A percentile compares a stretch with the other conserved stretches of the same genome.
Conservation (phyloP, 2,113 vertebrate species). For the Spilogale gracilis region DNA sequence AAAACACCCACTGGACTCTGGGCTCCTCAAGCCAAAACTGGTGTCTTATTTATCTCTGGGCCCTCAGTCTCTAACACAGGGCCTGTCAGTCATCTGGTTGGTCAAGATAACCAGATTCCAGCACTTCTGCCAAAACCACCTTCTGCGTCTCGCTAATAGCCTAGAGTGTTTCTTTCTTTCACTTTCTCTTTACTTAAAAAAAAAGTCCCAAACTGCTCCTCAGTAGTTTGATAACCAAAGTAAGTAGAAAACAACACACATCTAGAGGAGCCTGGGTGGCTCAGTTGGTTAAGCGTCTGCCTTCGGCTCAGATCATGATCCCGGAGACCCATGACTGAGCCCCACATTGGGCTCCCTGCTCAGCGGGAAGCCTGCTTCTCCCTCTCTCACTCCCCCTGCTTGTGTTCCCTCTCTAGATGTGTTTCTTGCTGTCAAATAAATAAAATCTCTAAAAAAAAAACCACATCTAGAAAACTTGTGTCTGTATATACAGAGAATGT, state of each 20-base stretch:
- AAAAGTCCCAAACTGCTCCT: not conserved
- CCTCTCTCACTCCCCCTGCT: too few relatives aligned
- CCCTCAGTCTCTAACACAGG: not conserved
- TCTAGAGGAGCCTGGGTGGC: not conserved
- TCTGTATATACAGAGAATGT: not conserved
- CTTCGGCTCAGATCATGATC: too few relatives aligned
- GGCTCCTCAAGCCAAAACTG: conserved; percentile 33
- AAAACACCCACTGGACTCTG: conserved; percentile 29
- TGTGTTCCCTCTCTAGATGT: too few relatives aligned
- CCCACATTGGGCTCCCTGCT: too few relatives aligned
- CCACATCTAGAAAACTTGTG: not conserved
- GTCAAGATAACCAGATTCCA: conserved; percentile 44
- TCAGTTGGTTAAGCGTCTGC: too few relatives aligned
- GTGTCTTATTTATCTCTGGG: not conserved
- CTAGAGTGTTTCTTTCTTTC: not conserved
- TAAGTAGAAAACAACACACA: conserved; percentile 27
- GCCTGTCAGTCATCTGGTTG: not conserved
- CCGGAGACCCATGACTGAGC: too few relatives aligned
- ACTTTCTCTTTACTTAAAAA: conserved; percentile 21
- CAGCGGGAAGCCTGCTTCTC: too few relatives aligned
- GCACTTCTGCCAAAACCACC: conserved; percentile 21
- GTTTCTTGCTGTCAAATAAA: too few relatives aligned
- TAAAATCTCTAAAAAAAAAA: too few relatives aligned
- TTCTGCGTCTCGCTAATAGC: not conserved
- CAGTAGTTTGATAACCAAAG: conserved; percentile 51